phyloP scores from a whole-genome alignment of 1,140 invertebrate species.

The Neotoxoptera formosana region DNA sequence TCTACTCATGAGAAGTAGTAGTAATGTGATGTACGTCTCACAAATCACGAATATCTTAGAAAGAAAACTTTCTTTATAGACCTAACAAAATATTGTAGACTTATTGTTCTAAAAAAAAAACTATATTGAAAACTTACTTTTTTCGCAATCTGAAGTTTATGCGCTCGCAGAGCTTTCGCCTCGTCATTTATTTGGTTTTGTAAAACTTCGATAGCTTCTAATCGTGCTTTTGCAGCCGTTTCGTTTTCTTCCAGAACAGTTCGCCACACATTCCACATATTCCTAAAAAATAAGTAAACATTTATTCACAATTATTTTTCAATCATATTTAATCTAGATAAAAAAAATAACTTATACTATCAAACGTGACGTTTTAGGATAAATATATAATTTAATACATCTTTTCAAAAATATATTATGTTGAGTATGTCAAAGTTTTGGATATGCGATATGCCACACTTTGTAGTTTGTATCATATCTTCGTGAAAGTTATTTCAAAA shows the following conservation, averaged over 20 bases:
- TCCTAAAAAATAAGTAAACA: slow-evolving; percentile 71
- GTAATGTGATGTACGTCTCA: neutral
- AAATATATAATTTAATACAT: neutral
- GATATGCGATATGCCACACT: neutral
- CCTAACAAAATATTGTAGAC: neutral
- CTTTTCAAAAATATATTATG: neutral
- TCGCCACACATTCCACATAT: slow-evolving; percentile 96
- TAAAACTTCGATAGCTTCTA: slow-evolving; percentile 92
- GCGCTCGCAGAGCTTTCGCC: slow-evolving; percentile 81
- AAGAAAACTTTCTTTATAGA: neutral
- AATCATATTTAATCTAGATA: neutral
- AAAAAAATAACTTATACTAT: neutral
- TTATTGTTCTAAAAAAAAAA: neutral
- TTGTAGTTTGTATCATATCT: neutral
- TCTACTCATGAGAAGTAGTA: too few species aligned
- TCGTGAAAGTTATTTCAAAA: too few species aligned
- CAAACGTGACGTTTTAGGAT: neutral
- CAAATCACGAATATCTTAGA: neutral
- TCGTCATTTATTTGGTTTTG: slow-evolving; percentile 94
- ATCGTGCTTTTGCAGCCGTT: slow-evolving; percentile 85
- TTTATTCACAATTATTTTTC: neutral
- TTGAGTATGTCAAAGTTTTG: neutral
- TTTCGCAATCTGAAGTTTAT: slow-evolving; percentile 86
- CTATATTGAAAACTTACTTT: slow-evolving; percentile 71
- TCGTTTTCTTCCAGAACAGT: slow-evolving; percentile 95